Base-by-base conservation (phyloP, 2,888 invertebrate species). In the Hybos culiciformis region DNA sequence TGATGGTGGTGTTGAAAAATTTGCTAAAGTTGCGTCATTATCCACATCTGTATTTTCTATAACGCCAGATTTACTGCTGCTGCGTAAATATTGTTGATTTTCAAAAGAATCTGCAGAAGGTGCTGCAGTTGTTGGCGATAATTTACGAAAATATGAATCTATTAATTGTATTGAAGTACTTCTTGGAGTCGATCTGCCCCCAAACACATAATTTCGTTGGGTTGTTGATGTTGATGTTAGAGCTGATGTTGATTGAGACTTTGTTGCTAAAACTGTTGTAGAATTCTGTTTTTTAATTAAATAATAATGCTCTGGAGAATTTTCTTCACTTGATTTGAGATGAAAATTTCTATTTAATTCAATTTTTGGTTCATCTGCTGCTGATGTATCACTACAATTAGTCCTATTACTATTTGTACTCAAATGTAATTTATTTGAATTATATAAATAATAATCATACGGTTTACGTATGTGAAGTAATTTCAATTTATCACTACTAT, bases 41-140 rank as follows among this genome's bases (percentile, higher is more conserved):
- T 21, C 21, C 20, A 21, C 21, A 36, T 46, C 40, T 46, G 47
- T 33, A 49, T 46, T 33, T 46, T 42, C 33, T 39, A 40, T 43
- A 53, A 51, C 9, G 52, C 46, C 20, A 56, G 55, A 36, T 49
- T 49, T 34, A 55, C 48, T 26, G 54, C 38, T 49, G 42, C 31
- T 45, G 46, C 39, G 23, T 38, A 48, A 50, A 44, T 47, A 48
- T 47, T 50, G 46, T 33, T 57, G 17, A 32, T 17, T 36, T 20
- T 14, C 63, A 53, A 68, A 67, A 53, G 67, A 62, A 45, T 63
- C 63, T 55, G 18, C 12, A 53, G 70, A 69, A 4, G 69, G 69
- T 54, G 64, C 73, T 60, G 72, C 73, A 7, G 77, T 76, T 2
- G 78, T 75, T 40, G 67, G 58, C 55, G 58, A 56, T 58, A 62